Base-by-base conservation (phyloP, 1,140 invertebrate species). In the Patella vulgata region DNA sequence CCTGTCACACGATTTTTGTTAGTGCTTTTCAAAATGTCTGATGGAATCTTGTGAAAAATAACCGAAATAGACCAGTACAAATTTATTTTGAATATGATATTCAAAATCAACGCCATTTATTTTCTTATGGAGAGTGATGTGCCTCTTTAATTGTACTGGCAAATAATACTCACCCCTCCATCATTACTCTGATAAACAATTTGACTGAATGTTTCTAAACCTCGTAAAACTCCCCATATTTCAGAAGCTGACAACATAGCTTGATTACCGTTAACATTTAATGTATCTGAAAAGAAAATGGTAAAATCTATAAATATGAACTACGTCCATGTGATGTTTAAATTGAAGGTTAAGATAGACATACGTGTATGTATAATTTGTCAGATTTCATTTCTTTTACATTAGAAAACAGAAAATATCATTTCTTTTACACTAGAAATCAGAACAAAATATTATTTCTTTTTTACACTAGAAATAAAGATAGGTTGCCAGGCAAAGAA, bases 121-220 rank as follows among this genome's bases (percentile, higher is more conserved):
- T n/a, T n/a, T n/a, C n/a, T n/a, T n/a, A n/a, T n/a, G n/a, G n/a
- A n/a, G n/a, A n/a, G n/a, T n/a, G n/a, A n/a, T n/a, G n/a, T n/a
- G n/a, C n/a, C n/a, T n/a, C n/a, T n/a, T n/a, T n/a, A n/a, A n/a
- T n/a, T n/a, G n/a, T n/a, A n/a, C n/a, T n/a, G n/a, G n/a, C n/a
- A n/a, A n/a, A n/a, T n/a, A n/a, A n/a, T n/a, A n/a, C 55, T 73
- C 62, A 76, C 70, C 28, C 52, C 61, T 42, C 67, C 70, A 51
- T 64, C 46, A 25, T 55, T 44, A 25, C 44, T 59, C 40, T 72
- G 50, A 52, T 76, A 74, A 19, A 84, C 64, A 12, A 85, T 56
- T 63, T 85, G 84, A 43, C 73, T 78, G 39, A 85, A 85, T 33
- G 84, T 85, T 63, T 85, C 83, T 17, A 85, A 58, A 47, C 82